Evolutionary conservation across 2,113 vertebrate species (phyloP).

Genomic region (Tringa solitaria): DNA sequence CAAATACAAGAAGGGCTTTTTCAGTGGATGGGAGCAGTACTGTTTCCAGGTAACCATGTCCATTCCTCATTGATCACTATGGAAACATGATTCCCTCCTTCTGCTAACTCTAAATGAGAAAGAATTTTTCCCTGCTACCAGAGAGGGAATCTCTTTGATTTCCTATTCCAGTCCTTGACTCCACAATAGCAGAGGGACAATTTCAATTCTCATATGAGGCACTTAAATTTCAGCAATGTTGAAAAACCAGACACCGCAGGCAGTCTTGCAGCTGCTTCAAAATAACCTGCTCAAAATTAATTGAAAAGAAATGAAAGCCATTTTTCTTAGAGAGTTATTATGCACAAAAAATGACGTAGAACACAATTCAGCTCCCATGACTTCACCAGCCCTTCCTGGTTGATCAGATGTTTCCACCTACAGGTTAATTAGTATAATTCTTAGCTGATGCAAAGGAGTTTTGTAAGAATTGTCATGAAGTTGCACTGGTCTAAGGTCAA

Average conservation of each 20-base stretch:
- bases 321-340: not conserved
- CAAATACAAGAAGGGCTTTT: no score
- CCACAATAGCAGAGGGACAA: no score
- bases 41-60: no score
- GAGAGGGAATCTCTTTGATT: no score
- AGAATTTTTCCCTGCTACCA: no score
- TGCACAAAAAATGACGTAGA: not conserved
- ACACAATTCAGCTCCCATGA: not conserved
- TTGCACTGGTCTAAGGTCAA: not conserved
- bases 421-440: not conserved
- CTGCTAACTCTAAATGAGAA: no score
- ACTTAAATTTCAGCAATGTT: no score
- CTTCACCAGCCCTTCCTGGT: not conserved
- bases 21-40: no score
- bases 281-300: conserved; percentile 16
- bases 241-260: conserved; percentile 14
- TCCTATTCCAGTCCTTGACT: no score
- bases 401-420: not conserved
- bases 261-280: not conserved
- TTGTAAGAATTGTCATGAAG: not conserved
- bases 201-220: no score
- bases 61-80: no score
- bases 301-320: not conserved
- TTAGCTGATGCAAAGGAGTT: not conserved
- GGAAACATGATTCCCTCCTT: no score